Evolutionary conservation across 2,797 vertebrate genomes (phyloP).

Genomic region (Natrix natrix): DNA sequence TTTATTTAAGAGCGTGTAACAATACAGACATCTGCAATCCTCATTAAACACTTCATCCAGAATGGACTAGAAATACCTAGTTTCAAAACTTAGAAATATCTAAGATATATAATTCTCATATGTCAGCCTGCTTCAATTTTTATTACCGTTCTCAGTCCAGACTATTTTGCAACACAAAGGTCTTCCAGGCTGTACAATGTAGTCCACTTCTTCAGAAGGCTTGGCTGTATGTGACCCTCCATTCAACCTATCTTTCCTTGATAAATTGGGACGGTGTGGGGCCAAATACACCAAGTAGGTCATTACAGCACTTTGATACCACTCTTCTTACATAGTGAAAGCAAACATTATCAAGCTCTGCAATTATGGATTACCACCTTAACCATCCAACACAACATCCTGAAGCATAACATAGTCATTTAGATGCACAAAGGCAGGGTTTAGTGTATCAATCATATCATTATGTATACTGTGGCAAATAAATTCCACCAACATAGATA

Average conservation of each 20-base stretch:
- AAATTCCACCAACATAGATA: conserved; percentile 31
- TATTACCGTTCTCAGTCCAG: conserved; percentile 41
- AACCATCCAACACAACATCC: conserved; percentile 53
- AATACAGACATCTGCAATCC: neutral
- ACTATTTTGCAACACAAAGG: conserved; percentile 55
- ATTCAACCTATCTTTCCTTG: conserved; percentile 43
- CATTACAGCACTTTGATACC: conserved; percentile 56
- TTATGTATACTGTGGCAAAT: conserved; percentile 57
- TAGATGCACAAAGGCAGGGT: conserved; percentile 56
- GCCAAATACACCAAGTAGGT: conserved; percentile 52
- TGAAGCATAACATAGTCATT: conserved; percentile 56
- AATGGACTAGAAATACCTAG: neutral
- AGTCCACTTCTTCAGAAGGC: conserved; percentile 45
- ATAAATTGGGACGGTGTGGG: conserved; percentile 24
- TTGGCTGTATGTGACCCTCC: conserved; percentile 43
- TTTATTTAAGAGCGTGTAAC: neutral
- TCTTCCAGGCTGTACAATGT: conserved; percentile 43
- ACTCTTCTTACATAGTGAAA: conserved; percentile 55
- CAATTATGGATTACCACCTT: conserved; percentile 60
- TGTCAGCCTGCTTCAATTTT: conserved; percentile 42
- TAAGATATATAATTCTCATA: conserved; percentile 27
- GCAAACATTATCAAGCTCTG: conserved; percentile 45
- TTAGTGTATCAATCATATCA: conserved; percentile 54
- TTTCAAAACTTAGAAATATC: neutral
- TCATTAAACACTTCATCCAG: conserved; percentile 8